Conservation (phyloP, 2,797 vertebrate genomes). For the Chiroxiphia lanceolata region DNA sequence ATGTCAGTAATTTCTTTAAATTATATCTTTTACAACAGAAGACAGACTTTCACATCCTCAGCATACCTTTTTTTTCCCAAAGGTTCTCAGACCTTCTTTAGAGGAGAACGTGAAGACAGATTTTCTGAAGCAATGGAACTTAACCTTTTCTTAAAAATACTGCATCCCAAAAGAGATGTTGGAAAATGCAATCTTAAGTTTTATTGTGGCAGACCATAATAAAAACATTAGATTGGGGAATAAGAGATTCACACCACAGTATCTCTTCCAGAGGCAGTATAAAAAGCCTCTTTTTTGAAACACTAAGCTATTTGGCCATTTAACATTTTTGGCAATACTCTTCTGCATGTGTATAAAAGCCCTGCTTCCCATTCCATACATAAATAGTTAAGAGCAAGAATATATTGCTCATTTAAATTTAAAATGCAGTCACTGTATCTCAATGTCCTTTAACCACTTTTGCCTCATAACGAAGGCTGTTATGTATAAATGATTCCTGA, state of each 20-base stretch:
- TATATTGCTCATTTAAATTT: not conserved
- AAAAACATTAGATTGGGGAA: not conserved
- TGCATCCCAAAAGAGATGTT: not conserved
- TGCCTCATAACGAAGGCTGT: not conserved
- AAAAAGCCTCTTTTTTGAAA: not conserved
- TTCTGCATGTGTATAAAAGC: not conserved
- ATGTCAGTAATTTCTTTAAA: not conserved
- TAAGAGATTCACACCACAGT: not conserved
- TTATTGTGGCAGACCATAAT: not conserved
- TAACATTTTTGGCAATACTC: not conserved
- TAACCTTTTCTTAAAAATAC: not conserved
- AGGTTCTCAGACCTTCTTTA: not conserved
- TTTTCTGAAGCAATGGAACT: not conserved
- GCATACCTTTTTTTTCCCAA: not conserved
- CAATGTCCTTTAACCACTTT: not conserved
- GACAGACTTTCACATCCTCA: not conserved
- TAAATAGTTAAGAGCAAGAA: not conserved
- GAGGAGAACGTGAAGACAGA: not conserved
- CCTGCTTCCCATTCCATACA: not conserved
- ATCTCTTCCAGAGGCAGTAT: not conserved
- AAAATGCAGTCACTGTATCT: not conserved
- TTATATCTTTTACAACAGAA: not conserved
- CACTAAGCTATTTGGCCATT: not conserved
- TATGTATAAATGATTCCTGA: not conserved
- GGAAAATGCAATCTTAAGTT: not conserved